phyloP scores from a whole-genome alignment of 1,140 invertebrate species.

The Sweltsa coloradensis region DNA sequence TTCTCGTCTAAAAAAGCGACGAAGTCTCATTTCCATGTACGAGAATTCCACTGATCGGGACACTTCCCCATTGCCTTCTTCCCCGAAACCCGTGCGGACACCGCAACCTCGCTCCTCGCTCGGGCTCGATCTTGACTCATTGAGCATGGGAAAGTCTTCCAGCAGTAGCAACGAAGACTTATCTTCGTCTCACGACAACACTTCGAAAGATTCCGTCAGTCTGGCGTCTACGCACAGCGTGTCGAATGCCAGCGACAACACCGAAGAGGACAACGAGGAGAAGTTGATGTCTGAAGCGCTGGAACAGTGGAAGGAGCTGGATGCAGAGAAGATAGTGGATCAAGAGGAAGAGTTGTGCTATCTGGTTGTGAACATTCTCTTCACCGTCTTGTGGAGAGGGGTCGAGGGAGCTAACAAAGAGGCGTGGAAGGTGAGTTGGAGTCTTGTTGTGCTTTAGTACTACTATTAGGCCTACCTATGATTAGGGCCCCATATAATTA shows the following conservation, averaged over 20 bases:
- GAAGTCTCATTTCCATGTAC: conserved; percentile 14
- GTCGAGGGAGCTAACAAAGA: conserved; percentile 39
- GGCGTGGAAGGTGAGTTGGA: conserved; percentile 40
- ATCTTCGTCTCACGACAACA: conserved; percentile 11
- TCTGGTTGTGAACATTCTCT: conserved; percentile 40
- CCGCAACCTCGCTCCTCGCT: conserved; percentile 13
- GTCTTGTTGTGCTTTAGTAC: conserved; percentile 4
- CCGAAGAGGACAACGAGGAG: conserved; percentile 3
- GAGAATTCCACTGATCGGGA: conserved; percentile 4
- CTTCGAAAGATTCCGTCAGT: conserved; percentile 13
- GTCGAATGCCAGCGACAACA: conserved; percentile 1
- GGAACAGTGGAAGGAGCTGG: conserved; percentile 19
- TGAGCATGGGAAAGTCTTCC: conserved; percentile 20
- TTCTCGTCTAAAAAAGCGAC: conserved; percentile 18
- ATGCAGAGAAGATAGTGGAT: conserved; percentile 29
- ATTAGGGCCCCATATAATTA: neutral
- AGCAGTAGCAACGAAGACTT: conserved; percentile 21
- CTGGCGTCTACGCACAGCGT: conserved; percentile 13
- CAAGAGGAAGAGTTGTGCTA: conserved; percentile 43
- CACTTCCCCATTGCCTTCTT: conserved; percentile 1
- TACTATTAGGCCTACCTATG: too few relatives aligned
- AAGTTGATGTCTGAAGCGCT: conserved; percentile 14
- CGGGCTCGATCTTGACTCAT: conserved; percentile 20
- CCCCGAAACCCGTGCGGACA: conserved; percentile 1
- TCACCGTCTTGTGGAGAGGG: conserved; percentile 48